Percentiles rank a stretch among this genome's conserved stretches.
Evolutionary conservation across 2,113 vertebrate genomes (phyloP).

Genomic region (Erinaceus europaeus): DNA sequence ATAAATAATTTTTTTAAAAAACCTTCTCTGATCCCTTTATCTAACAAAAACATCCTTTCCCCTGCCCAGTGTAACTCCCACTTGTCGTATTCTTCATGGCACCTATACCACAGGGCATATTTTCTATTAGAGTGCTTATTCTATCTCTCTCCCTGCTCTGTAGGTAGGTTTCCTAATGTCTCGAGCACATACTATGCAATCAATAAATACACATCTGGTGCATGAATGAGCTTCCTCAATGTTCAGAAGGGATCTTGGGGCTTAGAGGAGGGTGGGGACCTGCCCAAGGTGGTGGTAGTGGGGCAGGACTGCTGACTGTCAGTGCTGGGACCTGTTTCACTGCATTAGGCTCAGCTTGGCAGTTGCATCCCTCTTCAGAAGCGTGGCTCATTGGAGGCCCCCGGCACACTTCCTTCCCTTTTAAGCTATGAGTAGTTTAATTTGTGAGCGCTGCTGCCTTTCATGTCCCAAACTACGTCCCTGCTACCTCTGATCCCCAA

Average conservation of each 20-base stretch:
- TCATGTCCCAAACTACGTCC: conserved; percentile 78
- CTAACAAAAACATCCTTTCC: background rate
- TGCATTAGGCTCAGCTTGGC: background rate
- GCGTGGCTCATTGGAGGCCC: conserved; percentile 5
- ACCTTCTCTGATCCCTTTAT: background rate
- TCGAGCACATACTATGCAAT: no score
- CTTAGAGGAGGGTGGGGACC: background rate
- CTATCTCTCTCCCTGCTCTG: background rate
- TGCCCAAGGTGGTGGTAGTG: background rate
- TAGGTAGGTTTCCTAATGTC: background rate
- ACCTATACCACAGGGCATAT: no score
- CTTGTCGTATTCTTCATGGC: background rate
- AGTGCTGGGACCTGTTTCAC: background rate
- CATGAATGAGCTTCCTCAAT: background rate
- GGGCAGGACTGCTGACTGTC: background rate
- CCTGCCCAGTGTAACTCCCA: background rate
- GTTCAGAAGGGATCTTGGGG: background rate
- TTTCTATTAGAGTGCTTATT: background rate
- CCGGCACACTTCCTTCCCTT: conserved; percentile 74
- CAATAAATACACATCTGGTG: background rate
- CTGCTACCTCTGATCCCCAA: conserved; percentile 80
- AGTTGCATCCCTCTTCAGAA: background rate
- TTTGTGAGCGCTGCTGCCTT: conserved; percentile 78
- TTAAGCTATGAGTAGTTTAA: conserved; percentile 81
- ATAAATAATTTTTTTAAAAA: no score